Conservation (phyloP, 2,113 vertebrate species). For the Girardinichthys multiradiatus region DNA sequence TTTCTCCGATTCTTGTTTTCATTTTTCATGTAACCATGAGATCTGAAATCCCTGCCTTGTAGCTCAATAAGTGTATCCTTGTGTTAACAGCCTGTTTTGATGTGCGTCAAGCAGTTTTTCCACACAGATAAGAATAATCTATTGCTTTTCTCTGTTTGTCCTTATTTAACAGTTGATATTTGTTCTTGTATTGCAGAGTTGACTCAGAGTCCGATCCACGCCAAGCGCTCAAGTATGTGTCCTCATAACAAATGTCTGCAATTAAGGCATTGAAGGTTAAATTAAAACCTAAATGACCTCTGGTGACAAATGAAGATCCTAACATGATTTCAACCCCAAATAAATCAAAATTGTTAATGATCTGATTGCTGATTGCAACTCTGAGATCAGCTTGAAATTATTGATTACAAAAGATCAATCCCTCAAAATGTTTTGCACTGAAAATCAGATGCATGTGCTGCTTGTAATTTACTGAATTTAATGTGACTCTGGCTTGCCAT, state of each 20-base stretch:
- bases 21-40: constrained; percentile 23
- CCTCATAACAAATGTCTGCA: background rate
- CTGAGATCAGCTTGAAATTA: background rate
- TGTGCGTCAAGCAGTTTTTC: background rate
- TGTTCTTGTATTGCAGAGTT: constrained; percentile 73
- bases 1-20: constrained; percentile 28
- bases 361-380: constrained; percentile 5
- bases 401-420: background rate
- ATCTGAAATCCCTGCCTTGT: constrained; percentile 12
- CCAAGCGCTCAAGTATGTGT: constrained; percentile 68
- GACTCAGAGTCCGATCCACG: constrained; percentile 41
- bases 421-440: background rate
- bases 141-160: background rate
- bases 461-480: constrained; percentile 1
- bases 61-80: constrained; percentile 10
- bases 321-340: background rate
- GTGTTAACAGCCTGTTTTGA: constrained; percentile 5
- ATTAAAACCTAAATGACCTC: constrained; percentile 12
- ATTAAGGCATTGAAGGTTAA: constrained; percentile 15
- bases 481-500: background rate
- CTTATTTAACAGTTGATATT: constrained; percentile 40
- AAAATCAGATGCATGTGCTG: background rate
- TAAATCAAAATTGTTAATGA: constrained; percentile 17
- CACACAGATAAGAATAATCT: too few species aligned
- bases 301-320: constrained; percentile 10